Base-by-base conservation (phyloP, 2,888 invertebrate species). In the Eledona agricola region DNA sequence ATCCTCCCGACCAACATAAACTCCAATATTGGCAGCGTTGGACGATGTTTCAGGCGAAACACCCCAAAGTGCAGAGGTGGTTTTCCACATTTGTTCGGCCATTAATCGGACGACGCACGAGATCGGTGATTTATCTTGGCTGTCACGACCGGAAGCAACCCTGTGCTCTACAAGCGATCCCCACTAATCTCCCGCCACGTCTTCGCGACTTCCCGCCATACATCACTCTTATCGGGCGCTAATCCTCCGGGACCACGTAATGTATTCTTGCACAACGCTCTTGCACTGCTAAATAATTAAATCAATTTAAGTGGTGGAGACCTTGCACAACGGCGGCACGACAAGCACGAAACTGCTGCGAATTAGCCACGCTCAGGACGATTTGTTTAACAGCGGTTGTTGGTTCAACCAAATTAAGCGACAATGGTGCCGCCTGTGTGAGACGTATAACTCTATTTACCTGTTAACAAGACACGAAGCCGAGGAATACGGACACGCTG, bases 51-150 rank as follows among this genome's bases (percentile, higher is more conserved):
- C 60, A 65, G 60, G 58, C 59, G 63, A 63, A 61, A 65, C 59
- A 62, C 59, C 63, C 64, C 61, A 71, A 70, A 73, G 72, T 71
- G 71, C 71, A 71, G 72, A 72, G 73, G 73, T 72, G 73, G 72
- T 73, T 75, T 73, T 75, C 72, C 73, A 72, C 75, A 76, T 75
- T 76, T 76, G 75, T 72, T 73, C 72, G 70, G 60, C 72, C 74
- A 75, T 76, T 76, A 75, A 75, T 76, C 75, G 73, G 65, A 61
- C 63, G 65, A 61, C 62, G 62, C 62, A 62, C 64, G 60, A 60
- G 65, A 63, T 64, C 64, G 73, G 73, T 75, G 74, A 75, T 75
- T 76, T 76, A 76, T 72, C 71, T 70, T 61, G 61, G 64, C 70
- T 74, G 76, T 76, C 75, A 73, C 62, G 73, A 69, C 73, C 74